Base-by-base conservation (phyloP, 30 jellyfish, hydroid and myxozoan species). In the Hydractinia symbiolongicarpus region DNA sequence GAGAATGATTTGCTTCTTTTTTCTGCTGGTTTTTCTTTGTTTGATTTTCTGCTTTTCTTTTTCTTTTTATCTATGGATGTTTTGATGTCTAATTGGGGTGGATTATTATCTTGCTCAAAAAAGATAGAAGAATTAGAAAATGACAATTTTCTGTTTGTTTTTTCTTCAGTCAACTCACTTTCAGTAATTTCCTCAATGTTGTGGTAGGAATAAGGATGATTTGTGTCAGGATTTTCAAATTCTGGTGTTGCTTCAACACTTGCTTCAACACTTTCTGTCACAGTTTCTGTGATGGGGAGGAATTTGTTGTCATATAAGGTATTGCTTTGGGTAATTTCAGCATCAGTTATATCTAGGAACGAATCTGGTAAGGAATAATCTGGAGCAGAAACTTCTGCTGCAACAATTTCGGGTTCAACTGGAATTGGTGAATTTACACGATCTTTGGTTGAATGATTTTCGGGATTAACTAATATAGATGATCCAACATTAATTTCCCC, bases 51-150 rank as follows among this genome's bases (percentile, higher is more conserved):
- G 16, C 84, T 20, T 53, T 79, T 60, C 83, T 75, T 75, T 11
- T 66, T 79, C 20, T 21, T 56, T 76, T 19, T 52, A 2, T 76
- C 60, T 0, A 21, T 4, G 50, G 30, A 5, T 8, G 78, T 55
- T 62, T 8, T 30, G 9, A 50, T n/a, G 17, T 71, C 70, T n/a
- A 71, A 19, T 50, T 19, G 60, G 17, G 80, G 80, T 8, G 80
- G 70, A 50, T 79, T 83, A 79, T 79, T 79, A 66, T 79, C 87
- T 61, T 79, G 87, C 53, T 79, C 87, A 66, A 52, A 79, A 66
- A 79, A 79, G 6, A 79, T 15, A 16, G 84, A 57, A 5, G 87
- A 79, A 52, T 61, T 79, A 52, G 87, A 79, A 66, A 79, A 61
- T 8, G 87, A 79, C 8, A 79, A 50, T 49, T 66, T 52, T 16